Conservation (phyloP, 2,888 invertebrate species). For the Schizaphis graminum region DNA sequence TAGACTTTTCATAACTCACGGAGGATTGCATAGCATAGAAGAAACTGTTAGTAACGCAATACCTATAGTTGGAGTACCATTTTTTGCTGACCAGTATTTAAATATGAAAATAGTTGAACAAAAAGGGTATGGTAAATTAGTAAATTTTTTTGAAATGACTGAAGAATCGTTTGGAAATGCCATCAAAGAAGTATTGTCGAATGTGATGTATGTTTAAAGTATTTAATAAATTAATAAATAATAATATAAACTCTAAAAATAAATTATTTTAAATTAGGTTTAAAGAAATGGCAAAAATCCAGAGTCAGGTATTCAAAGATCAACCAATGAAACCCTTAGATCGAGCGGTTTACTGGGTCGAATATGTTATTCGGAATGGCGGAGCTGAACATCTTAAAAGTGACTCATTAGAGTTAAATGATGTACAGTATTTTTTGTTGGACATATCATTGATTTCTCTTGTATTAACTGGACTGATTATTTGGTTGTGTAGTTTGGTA, state of each 20-base stretch:
- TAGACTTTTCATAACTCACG: slow-evolving; percentile 57
- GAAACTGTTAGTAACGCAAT: slow-evolving; percentile 33
- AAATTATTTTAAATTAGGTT: not conserved
- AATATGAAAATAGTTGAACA: slow-evolving; percentile 38
- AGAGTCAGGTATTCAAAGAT: slow-evolving; percentile 31
- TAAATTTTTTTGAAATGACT: slow-evolving; percentile 14
- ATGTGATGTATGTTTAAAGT: not conserved
- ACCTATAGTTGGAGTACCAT: slow-evolving; percentile 54
- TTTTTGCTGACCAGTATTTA: slow-evolving; percentile 58
- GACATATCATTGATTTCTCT: not conserved
- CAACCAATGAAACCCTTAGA: slow-evolving; percentile 60
- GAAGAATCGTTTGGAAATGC: slow-evolving; percentile 26
- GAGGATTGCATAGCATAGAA: slow-evolving; percentile 58
- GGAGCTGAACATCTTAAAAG: slow-evolving; percentile 50
- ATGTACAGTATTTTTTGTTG: slow-evolving; percentile 18
- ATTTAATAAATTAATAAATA: not conserved
- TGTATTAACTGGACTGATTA: not conserved
- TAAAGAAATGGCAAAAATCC: not conserved
- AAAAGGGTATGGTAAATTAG: slow-evolving; percentile 26
- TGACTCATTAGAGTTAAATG: slow-evolving; percentile 21
- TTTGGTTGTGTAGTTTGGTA: not conserved
- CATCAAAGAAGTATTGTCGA: slow-evolving; percentile 22
- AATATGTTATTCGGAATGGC: slow-evolving; percentile 45
- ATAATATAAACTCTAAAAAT: not conserved
- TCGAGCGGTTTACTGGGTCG: slow-evolving; percentile 53